Evolutionary conservation across 92 coral and sea anemone species (phyloP), one percentile per base, ranked within the genome.

Genomic region (Isaurus tuberculatus): DNA sequence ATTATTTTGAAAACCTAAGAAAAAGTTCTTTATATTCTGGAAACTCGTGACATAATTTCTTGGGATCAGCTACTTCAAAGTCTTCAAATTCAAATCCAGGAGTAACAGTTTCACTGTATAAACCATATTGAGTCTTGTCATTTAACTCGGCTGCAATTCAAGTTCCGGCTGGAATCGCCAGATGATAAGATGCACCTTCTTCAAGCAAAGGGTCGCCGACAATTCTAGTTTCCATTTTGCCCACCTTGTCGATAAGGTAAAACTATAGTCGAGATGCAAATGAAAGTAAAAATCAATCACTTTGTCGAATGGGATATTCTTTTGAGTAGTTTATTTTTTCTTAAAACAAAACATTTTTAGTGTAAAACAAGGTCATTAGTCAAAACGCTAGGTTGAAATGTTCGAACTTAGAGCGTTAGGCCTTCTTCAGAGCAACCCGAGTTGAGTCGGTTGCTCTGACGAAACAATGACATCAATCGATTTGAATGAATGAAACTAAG

Each of bases 221-320:
- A 77, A 55, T 22, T 23, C 43, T 34, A n/a, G 70, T 37, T 34
- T 60, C 70, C 15, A 77, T 40, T 28, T 60, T 40, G 33, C 82
- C 70, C 33, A 16, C 51, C 70, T 77, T 77, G 20, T 58, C 60
- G n/a, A 77, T 77, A 65, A 77, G 58, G 82, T 77, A 77, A 77
- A 77, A 77, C 82, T 77, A 31, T 9, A 73, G 25, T 19, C 15
- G 22, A 60, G 58, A 25, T 10, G 23, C 26, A 27, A 44, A 15
- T 23, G 46, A 40, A 40, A 40, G 46, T 2, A 40, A 40, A 0
- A 40, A 40, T 53, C 16, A 20, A 53, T 20, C 61, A 3, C n/a
- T n/a, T n/a, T n/a, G n/a, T n/a, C n/a, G n/a, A n/a, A n/a, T n/a
- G n/a, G n/a, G n/a, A n/a, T n/a, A n/a, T n/a, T n/a, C n/a, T n/a